Evolutionary conservation across 1,140 invertebrate genomes (phyloP), one percentile per base, ranked within the genome.

Genomic region (Zaprionus lachaisei): DNA sequence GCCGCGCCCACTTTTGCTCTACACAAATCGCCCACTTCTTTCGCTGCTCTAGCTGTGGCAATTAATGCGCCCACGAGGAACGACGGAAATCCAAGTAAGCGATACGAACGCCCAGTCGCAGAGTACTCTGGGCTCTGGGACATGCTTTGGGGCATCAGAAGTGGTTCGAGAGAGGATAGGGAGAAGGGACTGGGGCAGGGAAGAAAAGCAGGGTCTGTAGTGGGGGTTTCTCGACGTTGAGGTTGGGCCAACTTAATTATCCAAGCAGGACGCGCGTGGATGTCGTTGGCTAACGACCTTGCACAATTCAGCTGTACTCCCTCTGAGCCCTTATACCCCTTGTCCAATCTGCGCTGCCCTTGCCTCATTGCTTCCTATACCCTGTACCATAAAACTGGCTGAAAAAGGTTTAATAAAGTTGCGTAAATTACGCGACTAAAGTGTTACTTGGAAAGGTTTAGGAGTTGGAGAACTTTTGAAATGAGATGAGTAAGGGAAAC

Each of bases 41-140:
- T 70, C 14, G 57, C 71, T 54, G 57, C 63, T 38, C 49, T 72
- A n/a, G 54, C 58, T 68, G 67, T 41, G 68, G 49, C 77, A 80
- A 83, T 87, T 86, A 87, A 77, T 68, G 65, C 68, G 64, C 77
- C 74, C 80, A 86, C 83, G 47, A 62, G 20, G 5, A 2, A 38
- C 24, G 58, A 62, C 56, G 65, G 64, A 67, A 66, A 67, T 17
- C 58, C 60, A 62, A 58, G 71, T 62, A 68, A 77, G 28, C 51
- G 75, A 77, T 77, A 72, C 54, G 44, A 15, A 44, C 71, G 63
- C 56, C 71, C 71, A 38, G 14, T 26, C 7, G 20, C n/a, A n/a
- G 17, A 44, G 24, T 34, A 44, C 28, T 7, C 15, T n/a, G 9
- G 20, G 20, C 47, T 22, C 17, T 34, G 31, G 31, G 9, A 34